Base-by-base conservation (phyloP, 2,113 vertebrate genomes). In the Puffinus mauretanicus region DNA sequence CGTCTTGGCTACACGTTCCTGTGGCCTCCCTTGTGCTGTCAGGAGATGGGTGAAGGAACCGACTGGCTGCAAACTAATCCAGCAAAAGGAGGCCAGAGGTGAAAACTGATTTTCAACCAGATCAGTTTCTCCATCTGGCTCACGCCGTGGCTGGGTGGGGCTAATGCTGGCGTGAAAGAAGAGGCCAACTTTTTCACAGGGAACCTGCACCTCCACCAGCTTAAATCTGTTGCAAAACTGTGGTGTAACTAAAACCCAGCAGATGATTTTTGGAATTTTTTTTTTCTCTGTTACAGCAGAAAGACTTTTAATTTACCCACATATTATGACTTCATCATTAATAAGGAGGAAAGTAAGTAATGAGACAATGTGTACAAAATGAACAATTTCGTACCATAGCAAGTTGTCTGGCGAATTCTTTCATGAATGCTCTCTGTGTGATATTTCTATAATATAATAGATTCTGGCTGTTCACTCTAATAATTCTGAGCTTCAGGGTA, bases 401-500 rank as follows among this genome's bases (percentile, higher is more conserved):
- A 92, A 96, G 95, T 83, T 94, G 87, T 95, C 95, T 96, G 85
- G 92, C 6, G 14, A 96, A 97, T 96, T 96, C 94, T 96, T 97
- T 96, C 96, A 95, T 93, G 96, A 97, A 78, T 86, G 75, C 91
- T 97, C 96, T 95, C 96, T 97, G 96, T 97, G 96, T 97, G 96
- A 94, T 96, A 93, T 93, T 97, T 95, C 95, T 97, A 96, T 94
- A 94, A 46, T 79, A 96, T 95, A 97, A 97, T 96, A 96, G 94
- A 96, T 95, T 96, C 96, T 97, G 86, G 94, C 97, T 96, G 97
- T 88, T 98, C 96, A 91, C 80, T 96, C 85, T 97, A 97, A 98
- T 97, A 98, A 97, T 97, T 96, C 93, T 75, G 93, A 96, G 95
- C 94, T 97, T 97, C 90, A 90, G 95, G 95, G 93, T 97, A 96